Base-by-base conservation (phyloP, 2,888 invertebrate species). In the Drosophila basisetae region DNA sequence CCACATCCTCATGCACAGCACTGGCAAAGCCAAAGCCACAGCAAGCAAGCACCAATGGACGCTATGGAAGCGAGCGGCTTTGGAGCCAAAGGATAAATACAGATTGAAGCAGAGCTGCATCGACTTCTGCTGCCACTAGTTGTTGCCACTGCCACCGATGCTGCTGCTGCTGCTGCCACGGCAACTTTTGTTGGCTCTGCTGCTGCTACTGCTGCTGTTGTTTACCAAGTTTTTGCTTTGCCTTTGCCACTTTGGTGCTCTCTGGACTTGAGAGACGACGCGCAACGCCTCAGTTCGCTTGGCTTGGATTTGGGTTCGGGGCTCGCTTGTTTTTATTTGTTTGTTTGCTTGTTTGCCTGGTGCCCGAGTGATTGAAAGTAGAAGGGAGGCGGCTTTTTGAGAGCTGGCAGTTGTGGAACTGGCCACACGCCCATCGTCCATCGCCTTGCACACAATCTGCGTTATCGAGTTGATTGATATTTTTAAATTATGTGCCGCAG, bases 401-500 rank as follows among this genome's bases (percentile, higher is more conserved):
- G 33, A 25, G 54, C 53, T 37, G 3, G 28, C 52, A n/a, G 68
- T 25, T 47, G 13, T 41, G 9, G 22, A 28, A 35, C 35, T 30
- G 16, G 37, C 53, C 35, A n/a, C 37, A 47, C 47, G 47, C 47
- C 35, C 52, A 31, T 18, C 47, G 47, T 11, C 22, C 58, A 55
- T 35, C 69, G 53, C 22, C 50, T 50, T 22, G 39, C 68, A 62
- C 66, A 82, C 74, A 82, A 82, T 78, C 84, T 78, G 78, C 91
- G 87, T 89, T 88, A 88, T 87, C 87, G 87, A 86, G 84, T 88
- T 88, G 87, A 88, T 88, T 88, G 87, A 88, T 88, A 88, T 88
- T 88, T 90, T 87, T 86, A 88, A 88, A 88, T 88, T 86, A 86
- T 86, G 85, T 90, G 80, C 85, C 89, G 89, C 90, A 86, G 90